Conservation (phyloP, 1,140 invertebrate species). For the Lepeophtheirus salmonis region DNA sequence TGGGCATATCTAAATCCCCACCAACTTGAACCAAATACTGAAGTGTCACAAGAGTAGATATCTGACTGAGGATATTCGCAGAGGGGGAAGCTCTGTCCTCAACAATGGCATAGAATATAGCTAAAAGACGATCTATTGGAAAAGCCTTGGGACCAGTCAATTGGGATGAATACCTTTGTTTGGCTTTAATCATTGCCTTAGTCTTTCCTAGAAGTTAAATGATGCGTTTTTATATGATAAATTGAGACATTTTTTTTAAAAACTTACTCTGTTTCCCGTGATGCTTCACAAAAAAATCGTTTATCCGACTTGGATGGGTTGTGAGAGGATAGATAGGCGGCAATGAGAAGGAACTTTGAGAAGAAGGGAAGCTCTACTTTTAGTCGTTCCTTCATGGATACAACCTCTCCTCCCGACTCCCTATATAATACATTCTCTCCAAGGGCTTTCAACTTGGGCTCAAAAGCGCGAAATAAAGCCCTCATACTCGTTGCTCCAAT, state of each 20-base stretch:
- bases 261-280: constrained; percentile 39
- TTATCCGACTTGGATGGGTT: constrained; percentile 69
- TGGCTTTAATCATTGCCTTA: constrained; percentile 19
- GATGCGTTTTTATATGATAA: background rate
- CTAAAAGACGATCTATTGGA: constrained; percentile 56
- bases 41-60: constrained; percentile 29
- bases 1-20: constrained; percentile 28
- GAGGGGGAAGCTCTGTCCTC: constrained; percentile 63
- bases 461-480: background rate
- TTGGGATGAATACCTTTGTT: constrained; percentile 28
- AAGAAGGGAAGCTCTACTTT: constrained; percentile 65
- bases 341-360: constrained; percentile 66
- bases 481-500: background rate
- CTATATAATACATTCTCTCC: background rate
- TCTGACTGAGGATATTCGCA: constrained; percentile 54
- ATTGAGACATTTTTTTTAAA: background rate
- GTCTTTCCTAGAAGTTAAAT: background rate
- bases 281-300: constrained; percentile 47
- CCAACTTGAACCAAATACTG: constrained; percentile 28
- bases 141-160: constrained; percentile 56
- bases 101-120: constrained; percentile 76
- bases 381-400: background rate
- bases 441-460: constrained; percentile 2
- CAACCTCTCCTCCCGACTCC: background rate
- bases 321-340: constrained; percentile 72